Evolutionary conservation across 2,888 invertebrate species (phyloP).

Genomic region (Trisateles emortualis): DNA sequence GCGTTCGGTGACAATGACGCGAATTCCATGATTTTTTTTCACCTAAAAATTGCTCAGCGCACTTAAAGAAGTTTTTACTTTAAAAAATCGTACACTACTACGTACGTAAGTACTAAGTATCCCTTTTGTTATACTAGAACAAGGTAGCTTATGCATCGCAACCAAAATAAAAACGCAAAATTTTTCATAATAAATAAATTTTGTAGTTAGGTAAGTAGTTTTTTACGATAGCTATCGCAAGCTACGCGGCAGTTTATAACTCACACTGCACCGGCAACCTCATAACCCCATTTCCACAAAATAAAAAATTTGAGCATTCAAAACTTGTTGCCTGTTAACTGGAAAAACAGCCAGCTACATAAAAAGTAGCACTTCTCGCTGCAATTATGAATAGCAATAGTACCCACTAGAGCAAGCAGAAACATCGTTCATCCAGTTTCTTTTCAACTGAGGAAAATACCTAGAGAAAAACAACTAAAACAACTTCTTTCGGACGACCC

Average conservation of each 20-base stretch:
- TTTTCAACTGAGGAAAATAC: slow-evolving; percentile 48
- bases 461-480: slow-evolving; percentile 43
- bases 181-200: background rate
- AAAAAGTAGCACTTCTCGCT: slow-evolving; percentile 27
- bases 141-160: too few species aligned
- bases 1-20: too few species aligned
- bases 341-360: slow-evolving; percentile 28
- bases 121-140: too few species aligned
- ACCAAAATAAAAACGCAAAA: too few species aligned
- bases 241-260: slow-evolving; percentile 1
- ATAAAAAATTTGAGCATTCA: slow-evolving; percentile 13
- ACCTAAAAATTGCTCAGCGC: too few species aligned
- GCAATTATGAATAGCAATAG: slow-evolving; percentile 44
- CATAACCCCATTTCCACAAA: slow-evolving; percentile 12
- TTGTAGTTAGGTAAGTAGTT: background rate
- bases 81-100: too few species aligned
- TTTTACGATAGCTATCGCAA: slow-evolving; percentile 9
- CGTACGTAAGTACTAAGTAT: too few species aligned
- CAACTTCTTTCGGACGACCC: slow-evolving; percentile 54
- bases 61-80: too few species aligned
- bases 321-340: slow-evolving; percentile 16
- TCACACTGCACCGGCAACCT: slow-evolving; percentile 8
- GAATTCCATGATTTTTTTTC: too few species aligned
- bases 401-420: slow-evolving; percentile 46
- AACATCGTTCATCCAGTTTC: slow-evolving; percentile 51